Percentiles rank a stretch among this genome's conserved stretches.
phyloP scores from a whole-genome alignment of 2,113 vertebrate species.

The Saccopteryx leptura region DNA sequence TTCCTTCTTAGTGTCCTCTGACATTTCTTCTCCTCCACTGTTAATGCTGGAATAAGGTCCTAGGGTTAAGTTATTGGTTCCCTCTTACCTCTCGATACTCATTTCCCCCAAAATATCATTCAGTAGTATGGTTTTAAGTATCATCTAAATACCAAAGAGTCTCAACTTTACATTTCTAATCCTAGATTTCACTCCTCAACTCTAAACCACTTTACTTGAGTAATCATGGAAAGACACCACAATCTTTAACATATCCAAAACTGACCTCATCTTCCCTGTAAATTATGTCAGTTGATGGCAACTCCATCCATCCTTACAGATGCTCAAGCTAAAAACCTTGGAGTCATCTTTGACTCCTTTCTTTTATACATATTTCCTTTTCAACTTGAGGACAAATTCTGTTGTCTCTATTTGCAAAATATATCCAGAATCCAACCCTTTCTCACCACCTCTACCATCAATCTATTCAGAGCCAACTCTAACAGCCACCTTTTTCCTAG shows the following conservation, averaged over 20 bases:
- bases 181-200: slow-evolving; percentile 16
- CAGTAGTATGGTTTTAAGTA: slow-evolving; percentile 38
- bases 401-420: background rate
- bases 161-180: slow-evolving; percentile 48
- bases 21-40: slow-evolving; percentile 8
- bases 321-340: background rate
- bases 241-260: slow-evolving; percentile 48
- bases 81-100: background rate
- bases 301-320: slow-evolving; percentile 13
- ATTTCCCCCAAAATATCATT: slow-evolving; percentile 38
- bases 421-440: slow-evolving; percentile 30
- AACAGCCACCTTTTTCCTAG: background rate
- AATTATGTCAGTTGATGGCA: background rate
- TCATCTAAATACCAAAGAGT: background rate
- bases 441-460: background rate
- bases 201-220: background rate
- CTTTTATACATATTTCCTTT: slow-evolving; percentile 37
- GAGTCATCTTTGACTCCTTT: background rate
- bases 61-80: slow-evolving; percentile 3
- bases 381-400: slow-evolving; percentile 14
- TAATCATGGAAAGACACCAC: background rate
- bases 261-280: background rate
- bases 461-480: background rate
- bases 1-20: background rate
- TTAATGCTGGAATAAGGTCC: background rate